phyloP scores from a whole-genome alignment of 2,113 vertebrate genomes.

The Grammomys dolichurus region DNA sequence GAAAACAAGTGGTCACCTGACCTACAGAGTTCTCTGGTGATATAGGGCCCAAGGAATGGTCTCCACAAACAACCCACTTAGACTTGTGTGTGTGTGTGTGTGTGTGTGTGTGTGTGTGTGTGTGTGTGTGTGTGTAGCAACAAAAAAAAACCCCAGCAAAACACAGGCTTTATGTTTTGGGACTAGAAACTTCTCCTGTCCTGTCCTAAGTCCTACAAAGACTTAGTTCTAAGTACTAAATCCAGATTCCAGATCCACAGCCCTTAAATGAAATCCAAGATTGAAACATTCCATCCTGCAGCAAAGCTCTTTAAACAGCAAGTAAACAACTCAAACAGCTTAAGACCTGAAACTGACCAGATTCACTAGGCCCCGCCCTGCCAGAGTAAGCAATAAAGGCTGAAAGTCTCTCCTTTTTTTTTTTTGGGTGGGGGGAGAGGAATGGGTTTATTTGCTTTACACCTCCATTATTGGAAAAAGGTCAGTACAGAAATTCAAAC shows the following conservation, averaged over 20 bases:
- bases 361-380: neutral
- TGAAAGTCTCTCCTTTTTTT: too few relatives aligned
- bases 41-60: constrained; percentile 42
- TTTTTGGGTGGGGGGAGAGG: too few relatives aligned
- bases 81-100: neutral
- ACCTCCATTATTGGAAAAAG: too few relatives aligned
- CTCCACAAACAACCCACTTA: neutral
- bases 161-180: neutral
- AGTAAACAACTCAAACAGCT: neutral
- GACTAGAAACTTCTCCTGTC: neutral
- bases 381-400: neutral
- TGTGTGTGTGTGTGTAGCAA: neutral
- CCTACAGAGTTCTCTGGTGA: constrained; percentile 18
- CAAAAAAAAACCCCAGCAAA: constrained; percentile 51
- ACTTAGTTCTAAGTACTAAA: neutral
- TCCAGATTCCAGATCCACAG: neutral
- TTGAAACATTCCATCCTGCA: neutral
- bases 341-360: neutral
- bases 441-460: too few relatives aligned
- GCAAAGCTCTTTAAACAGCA: neutral
- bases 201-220: neutral
- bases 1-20: neutral
- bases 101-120: neutral
- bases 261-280: neutral
- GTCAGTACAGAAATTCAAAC: too few relatives aligned